A percentile compares a stretch with the other conserved stretches of the same genome.
Evolutionary conservation across 2,888 invertebrate genomes (phyloP).

Genomic region (Ophion costatus): DNA sequence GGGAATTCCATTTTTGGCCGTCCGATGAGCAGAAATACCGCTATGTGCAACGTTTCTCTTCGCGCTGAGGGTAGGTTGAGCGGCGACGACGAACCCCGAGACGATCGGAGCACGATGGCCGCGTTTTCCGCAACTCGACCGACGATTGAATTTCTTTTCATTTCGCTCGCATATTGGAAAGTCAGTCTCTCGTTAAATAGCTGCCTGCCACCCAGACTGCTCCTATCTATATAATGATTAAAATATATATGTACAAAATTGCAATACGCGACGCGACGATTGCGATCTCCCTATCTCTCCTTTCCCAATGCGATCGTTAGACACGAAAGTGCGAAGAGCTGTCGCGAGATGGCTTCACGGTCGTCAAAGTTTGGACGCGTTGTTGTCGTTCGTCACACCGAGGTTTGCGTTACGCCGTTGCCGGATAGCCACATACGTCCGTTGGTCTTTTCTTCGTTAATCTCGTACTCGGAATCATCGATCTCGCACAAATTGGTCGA

Average conservation of each 20-base stretch:
- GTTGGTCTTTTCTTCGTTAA: conserved; percentile 82
- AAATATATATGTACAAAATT: conserved; percentile 78
- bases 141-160: background rate
- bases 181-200: conserved; percentile 73
- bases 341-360: background rate
- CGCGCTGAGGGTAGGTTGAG: background rate
- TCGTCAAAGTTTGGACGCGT: conserved; percentile 35
- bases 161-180: conserved; percentile 52
- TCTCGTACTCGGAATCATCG: conserved; percentile 93
- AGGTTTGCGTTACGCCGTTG: conserved; percentile 82
- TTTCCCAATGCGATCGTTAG: background rate
- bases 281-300: conserved; percentile 37
- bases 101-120: background rate
- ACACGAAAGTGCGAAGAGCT: too few species aligned
- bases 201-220: conserved; percentile 78
- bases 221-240: conserved; percentile 63
- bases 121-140: background rate
- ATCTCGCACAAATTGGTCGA: conserved; percentile 96
- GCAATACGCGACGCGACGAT: conserved; percentile 73
- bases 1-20: too few species aligned
- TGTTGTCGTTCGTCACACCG: conserved; percentile 81
- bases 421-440: conserved; percentile 81
- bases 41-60: background rate
- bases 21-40: too few species aligned
- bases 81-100: background rate